Conservation (phyloP, 2,888 invertebrate genomes). For the Drosophila formosana region DNA sequence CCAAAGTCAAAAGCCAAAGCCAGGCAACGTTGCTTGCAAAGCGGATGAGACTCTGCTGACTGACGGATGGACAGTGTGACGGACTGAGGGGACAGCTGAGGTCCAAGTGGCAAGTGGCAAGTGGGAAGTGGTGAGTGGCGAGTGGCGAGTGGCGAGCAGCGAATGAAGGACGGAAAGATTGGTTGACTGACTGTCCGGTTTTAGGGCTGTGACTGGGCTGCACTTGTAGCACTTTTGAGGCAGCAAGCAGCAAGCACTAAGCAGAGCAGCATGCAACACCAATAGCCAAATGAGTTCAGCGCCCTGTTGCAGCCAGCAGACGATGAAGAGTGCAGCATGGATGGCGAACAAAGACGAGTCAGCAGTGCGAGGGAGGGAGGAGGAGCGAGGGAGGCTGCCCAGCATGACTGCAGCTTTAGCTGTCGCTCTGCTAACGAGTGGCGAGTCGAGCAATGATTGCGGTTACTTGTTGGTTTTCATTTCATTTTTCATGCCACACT, state of each 20-base stretch:
- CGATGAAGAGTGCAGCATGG: background rate
- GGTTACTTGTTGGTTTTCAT: slow-evolving; percentile 78
- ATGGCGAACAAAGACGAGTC: slow-evolving; percentile 28
- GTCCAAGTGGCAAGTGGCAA: background rate
- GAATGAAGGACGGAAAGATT: slow-evolving; percentile 18
- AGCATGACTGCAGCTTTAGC: slow-evolving; percentile 7
- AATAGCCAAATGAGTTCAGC: slow-evolving; percentile 76
- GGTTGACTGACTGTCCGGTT: slow-evolving; percentile 38
- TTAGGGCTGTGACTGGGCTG: slow-evolving; percentile 5
- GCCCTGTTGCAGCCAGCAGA: slow-evolving; percentile 23
- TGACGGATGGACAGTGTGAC: slow-evolving; percentile 29
- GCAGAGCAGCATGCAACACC: slow-evolving; percentile 61
- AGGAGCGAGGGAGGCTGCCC: background rate
- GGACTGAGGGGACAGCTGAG: slow-evolving; percentile 30
- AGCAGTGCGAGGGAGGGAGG: slow-evolving; percentile 5
- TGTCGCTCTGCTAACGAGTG: slow-evolving; percentile 69
- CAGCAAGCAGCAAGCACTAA: background rate
- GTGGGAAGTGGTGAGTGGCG: background rate
- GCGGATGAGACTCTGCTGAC: slow-evolving; percentile 46
- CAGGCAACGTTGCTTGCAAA: slow-evolving; percentile 29
- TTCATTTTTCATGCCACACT: slow-evolving; percentile 78
- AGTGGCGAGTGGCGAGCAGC: background rate
- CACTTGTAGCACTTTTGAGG: slow-evolving; percentile 67
- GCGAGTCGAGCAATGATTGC: slow-evolving; percentile 77
- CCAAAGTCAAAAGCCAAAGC: slow-evolving; percentile 30